Base-by-base conservation (phyloP, 2,797 vertebrate species). In the Pangasius mekongensis region DNA sequence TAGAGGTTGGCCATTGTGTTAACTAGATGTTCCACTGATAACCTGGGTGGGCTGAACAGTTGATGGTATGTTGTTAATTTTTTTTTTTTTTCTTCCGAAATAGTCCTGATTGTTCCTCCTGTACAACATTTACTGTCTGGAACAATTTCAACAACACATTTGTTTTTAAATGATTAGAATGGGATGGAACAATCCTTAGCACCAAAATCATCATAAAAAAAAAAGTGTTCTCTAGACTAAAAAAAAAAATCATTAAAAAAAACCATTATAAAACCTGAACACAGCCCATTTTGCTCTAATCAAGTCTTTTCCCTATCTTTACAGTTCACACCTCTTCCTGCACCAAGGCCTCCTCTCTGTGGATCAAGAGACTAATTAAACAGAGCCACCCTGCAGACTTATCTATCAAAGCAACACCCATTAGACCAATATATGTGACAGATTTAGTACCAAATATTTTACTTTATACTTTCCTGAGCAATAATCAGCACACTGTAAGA, bases 331-430 rank as follows among this genome's bases (percentile, higher is more conserved):
- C 43, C 39, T 22, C 27, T 67, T 84, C n/a, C 82, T 69, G 82
- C 64, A 52, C 49, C 39, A 66, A 18, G 14, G 2, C 8, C 60
- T 36, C 3, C 47, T 56, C 74, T 86, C 49, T 74, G 69, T 71
- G 85, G 36, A 62, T 62, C 80, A 27, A 27, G 80, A 88, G 16
- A 56, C 22, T 43, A 86, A 91, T 88, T 83, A 14, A 87, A 60
- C 52, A 8, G 33, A 24, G 33, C 30, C 33, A 80, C 67, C 71
- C 76, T 85, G 83, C 58, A 54, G 24, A 49, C 16, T 86, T 58
- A 83, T 86, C 83, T 73, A 74, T 85, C 39, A 83, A 62, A 86
- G 39, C 83, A 36, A 54, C 76, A 84, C 78, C 56, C 67, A 86
- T 86, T 81, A 66, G 36, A 67, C 64, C 39, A 85, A 77, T 74